Percentiles rank a stretch among this genome's conserved stretches.
phyloP scores from a whole-genome alignment of 2,797 vertebrate genomes.

The Manis pentadactyla region DNA sequence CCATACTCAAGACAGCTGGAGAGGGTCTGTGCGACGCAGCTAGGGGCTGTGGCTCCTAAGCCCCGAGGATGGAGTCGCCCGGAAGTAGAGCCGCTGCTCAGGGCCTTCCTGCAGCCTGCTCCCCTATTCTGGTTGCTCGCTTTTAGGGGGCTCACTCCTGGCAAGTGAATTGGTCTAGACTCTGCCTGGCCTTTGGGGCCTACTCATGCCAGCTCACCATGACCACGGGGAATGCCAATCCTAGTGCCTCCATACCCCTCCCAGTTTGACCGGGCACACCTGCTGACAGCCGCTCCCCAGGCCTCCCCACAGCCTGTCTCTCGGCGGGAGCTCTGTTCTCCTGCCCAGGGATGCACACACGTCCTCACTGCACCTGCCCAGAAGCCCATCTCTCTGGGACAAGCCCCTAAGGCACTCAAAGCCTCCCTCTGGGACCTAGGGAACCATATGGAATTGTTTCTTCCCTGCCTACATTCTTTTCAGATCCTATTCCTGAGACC shows the following conservation, averaged over 20 bases:
- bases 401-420: background rate
- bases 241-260: background rate
- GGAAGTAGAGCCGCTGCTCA: background rate
- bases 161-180: slow-evolving; percentile 18
- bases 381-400: background rate
- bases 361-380: background rate
- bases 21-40: background rate
- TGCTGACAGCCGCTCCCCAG: background rate
- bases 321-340: background rate
- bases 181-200: background rate
- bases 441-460: background rate
- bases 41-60: background rate
- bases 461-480: background rate
- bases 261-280: background rate
- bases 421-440: background rate
- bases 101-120: background rate
- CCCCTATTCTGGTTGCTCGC: background rate
- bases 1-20: background rate
- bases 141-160: background rate
- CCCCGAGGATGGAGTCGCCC: background rate
- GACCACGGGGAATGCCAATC: slow-evolving; percentile 26
- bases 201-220: background rate
- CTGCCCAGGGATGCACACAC: background rate
- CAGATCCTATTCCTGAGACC: background rate
- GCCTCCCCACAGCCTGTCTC: background rate